Evolutionary conservation across 2,797 vertebrate genomes (phyloP).

Genomic region (Neoniphon sammara): DNA sequence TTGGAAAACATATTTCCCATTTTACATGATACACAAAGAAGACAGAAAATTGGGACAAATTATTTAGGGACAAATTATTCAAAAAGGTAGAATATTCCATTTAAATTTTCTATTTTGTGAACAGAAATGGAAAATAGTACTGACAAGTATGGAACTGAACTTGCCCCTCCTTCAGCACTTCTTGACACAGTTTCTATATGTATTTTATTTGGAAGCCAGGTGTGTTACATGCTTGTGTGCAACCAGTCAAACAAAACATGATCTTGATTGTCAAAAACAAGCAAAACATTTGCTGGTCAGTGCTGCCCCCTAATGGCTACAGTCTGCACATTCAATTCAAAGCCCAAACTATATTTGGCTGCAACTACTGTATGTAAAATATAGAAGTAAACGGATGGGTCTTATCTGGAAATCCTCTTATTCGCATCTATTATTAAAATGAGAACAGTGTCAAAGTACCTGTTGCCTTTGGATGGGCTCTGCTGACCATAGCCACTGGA

Average conservation of each 20-base stretch:
- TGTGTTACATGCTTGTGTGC: too few relatives aligned
- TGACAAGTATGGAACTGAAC: background rate
- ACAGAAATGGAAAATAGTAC: background rate
- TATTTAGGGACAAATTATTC: background rate
- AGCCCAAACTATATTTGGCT: background rate
- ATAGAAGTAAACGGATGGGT: background rate
- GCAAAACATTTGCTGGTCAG: constrained; percentile 49
- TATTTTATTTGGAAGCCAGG: constrained; percentile 4
- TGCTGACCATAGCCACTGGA: constrained; percentile 89
- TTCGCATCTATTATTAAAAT: background rate
- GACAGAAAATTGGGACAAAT: background rate
- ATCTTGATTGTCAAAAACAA: background rate
- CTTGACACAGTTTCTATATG: constrained; percentile 2
- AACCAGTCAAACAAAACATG: too few relatives aligned
- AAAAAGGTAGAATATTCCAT: background rate
- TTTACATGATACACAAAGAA: background rate
- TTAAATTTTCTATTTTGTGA: background rate
- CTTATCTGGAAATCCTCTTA: background rate
- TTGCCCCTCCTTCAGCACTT: background rate
- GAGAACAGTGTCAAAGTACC: constrained; percentile 64
- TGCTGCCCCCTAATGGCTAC: constrained; percentile 75
- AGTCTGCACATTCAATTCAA: constrained; percentile 10
- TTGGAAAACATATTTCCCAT: constrained; percentile 7
- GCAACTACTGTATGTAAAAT: background rate
- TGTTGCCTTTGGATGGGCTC: constrained; percentile 79